These are phyloP conservation scores for Caerostris darwini DNA, from an alignment of 1,140 invertebrate genomes.

Conservation along the genomic window DNA sequence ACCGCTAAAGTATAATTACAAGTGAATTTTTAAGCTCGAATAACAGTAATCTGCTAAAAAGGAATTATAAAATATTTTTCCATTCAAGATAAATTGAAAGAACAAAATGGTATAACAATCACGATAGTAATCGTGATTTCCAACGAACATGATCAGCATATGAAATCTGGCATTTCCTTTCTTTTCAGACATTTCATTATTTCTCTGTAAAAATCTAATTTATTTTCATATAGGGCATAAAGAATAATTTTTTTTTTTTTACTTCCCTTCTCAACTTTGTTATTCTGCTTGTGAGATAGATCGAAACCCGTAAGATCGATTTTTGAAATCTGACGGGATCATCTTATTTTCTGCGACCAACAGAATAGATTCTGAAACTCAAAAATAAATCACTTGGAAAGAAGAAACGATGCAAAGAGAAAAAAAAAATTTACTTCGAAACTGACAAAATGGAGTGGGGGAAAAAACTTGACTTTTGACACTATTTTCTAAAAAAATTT, in stretches of 20 bases:
- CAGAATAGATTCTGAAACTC: neutral
- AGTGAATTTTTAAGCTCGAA: neutral
- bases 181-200: neutral
- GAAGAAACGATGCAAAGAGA: neutral
- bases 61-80: neutral
- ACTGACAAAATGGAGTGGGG: neutral
- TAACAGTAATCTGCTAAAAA: neutral
- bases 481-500: neutral
- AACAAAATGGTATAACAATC: neutral
- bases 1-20: neutral
- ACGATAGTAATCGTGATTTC: neutral
- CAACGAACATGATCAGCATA: neutral
- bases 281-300: neutral
- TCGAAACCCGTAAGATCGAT: neutral
- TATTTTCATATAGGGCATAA: neutral
- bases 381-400: neutral
- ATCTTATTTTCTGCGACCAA: neutral
- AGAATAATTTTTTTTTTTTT: neutral
- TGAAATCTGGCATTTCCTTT: neutral
- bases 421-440: neutral
- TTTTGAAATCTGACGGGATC: neutral
- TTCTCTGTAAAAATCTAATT: neutral
- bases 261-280: neutral
- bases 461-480: neutral
- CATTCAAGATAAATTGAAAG: neutral